Evolutionary conservation across 2,888 invertebrate genomes (phyloP).

Genomic region (Tryphoninae sp.): DNA sequence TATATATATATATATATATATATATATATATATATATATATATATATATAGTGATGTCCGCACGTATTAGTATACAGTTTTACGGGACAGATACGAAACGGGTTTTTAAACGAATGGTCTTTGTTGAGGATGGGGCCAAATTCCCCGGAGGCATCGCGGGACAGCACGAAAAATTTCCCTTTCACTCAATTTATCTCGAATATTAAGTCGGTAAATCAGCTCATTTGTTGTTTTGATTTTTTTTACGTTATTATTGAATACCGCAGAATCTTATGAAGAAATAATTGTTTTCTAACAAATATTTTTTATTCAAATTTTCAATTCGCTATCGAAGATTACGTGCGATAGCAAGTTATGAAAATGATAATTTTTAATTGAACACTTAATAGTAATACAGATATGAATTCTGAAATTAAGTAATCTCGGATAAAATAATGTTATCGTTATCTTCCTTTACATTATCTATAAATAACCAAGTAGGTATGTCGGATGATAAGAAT

Average conservation of each 20-base stretch:
- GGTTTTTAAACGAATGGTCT: conserved; percentile 53
- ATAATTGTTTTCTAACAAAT: not conserved
- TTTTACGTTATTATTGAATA: not conserved
- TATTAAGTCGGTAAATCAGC: conserved; percentile 12
- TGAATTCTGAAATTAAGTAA: not conserved
- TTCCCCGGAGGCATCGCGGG: conserved; percentile 22
- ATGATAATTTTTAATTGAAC: not conserved
- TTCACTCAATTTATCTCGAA: conserved; percentile 31
- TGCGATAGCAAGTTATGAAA: not conserved
- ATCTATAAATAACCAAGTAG: no score
- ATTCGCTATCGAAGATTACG: not conserved
- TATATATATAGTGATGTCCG: not conserved
- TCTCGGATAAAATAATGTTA: not conserved
- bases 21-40: conserved; percentile 8
- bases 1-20: conserved; percentile 14
- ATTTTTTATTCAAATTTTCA: not conserved
- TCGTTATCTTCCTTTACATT: no score
- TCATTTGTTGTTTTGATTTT: not conserved
- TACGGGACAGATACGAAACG: conserved; percentile 54
- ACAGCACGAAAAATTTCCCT: conserved; percentile 24
- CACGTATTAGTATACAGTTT: conserved; percentile 36
- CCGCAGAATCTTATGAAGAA: not conserved
- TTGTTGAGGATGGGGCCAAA: conserved; percentile 41
- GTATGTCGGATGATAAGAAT: no score
- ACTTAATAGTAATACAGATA: not conserved